Base-by-base conservation (phyloP, 2,113 vertebrate species). In the Tachysurus fulvidraco region DNA sequence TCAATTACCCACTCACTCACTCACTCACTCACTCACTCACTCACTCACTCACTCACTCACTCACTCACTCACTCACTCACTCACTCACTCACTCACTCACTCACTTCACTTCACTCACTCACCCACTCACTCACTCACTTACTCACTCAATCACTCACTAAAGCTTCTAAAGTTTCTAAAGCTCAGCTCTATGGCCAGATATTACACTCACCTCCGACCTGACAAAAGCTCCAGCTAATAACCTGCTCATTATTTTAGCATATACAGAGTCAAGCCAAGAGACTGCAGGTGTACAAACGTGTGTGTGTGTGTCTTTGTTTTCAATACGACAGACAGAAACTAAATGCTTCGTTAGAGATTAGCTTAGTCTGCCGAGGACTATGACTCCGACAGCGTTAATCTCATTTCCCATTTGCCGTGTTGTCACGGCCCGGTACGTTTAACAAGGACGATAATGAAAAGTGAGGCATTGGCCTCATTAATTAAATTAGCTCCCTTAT, bases 401-500 rank as follows among this genome's bases (percentile, higher is more conserved):
- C 93, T 92, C 92, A 91, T 94, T 91, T 91, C 89, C 89, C 19
- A 91, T 93, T 93, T 55, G 54, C 92, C 83, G 88, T 86, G 88
- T 89, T 87, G 92, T 92, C 90, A 92, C 79, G 91, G 92, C 90
- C 92, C 93, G 92, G 89, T 92, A 92, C 92, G 85, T 93, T 93
- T 93, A 93, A 94, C 93, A 85, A 89, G 91, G 91, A 87, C 85
- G 91, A 93, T 94, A 94, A 93, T 92, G 89, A 91, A 88, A 91
- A 89, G 91, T 93, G 92, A 90, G 91, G 90, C 90, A 91, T 92
- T 88, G 91, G 89, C 92, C 88, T 92, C 92, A 93, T 94, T 93
- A 94, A 94, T 94, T 94, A 91, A 94, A 95, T 95, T 93, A 94
- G 91, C 90, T 90, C 84, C 64, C 87, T 93, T 93, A 95, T 95